These are phyloP conservation scores for Tetranychus piercei DNA, from an alignment of 2,888 invertebrate species.

Conservation along the genomic window DNA sequence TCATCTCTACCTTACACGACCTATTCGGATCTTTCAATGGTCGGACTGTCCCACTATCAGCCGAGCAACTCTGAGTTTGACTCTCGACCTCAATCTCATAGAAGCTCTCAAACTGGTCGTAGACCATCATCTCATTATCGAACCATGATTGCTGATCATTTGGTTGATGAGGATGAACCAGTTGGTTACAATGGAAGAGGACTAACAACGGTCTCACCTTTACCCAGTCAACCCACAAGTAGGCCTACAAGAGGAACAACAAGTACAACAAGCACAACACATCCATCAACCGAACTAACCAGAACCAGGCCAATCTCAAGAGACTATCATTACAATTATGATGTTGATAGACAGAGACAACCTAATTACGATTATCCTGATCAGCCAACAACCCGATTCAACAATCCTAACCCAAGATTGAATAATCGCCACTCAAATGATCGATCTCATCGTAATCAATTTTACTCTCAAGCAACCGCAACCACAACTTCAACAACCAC, in stretches of 20 bases:
- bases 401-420: neutral
- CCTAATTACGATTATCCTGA: neutral
- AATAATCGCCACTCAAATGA: neutral
- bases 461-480: neutral
- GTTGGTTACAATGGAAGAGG: neutral
- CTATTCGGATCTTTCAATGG: neutral
- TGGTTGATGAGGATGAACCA: slow-evolving; percentile 1
- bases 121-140: neutral
- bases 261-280: neutral
- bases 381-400: neutral
- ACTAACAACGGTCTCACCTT: neutral
- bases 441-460: neutral
- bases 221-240: neutral
- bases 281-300: neutral
- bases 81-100: neutral
- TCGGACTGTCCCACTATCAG: neutral
- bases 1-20: neutral
- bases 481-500: neutral
- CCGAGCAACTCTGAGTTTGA: neutral
- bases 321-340: neutral
- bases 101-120: neutral
- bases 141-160: slow-evolving; percentile 10
- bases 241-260: neutral
- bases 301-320: neutral
- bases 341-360: neutral